Evolutionary conservation across 2,888 invertebrate species (phyloP).

Genomic region (Hypomecis punctinalis): DNA sequence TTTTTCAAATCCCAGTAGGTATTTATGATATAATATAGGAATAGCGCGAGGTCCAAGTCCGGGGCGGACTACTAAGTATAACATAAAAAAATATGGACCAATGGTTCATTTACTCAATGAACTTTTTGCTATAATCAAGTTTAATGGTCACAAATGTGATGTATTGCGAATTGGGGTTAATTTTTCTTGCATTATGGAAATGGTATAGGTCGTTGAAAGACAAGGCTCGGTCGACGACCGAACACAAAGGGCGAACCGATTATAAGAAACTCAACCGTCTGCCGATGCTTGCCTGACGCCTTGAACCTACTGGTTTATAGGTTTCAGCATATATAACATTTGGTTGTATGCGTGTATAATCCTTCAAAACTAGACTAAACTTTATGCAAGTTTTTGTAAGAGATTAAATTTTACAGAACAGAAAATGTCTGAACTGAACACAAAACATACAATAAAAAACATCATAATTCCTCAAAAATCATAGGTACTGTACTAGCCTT

Average conservation of each 20-base stretch:
- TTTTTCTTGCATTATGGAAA: not conserved
- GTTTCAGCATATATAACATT: not conserved
- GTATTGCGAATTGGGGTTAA: not conserved
- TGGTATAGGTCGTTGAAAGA: constrained; percentile 11
- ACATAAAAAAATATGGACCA: not conserved
- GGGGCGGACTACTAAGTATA: too few relatives aligned
- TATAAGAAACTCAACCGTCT: constrained; percentile 3
- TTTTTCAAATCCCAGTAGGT: too few relatives aligned
- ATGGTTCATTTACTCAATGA: not conserved
- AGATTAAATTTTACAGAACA: too few relatives aligned
- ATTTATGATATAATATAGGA: too few relatives aligned
- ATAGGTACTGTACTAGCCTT: too few relatives aligned
- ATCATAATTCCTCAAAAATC: too few relatives aligned
- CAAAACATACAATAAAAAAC: too few relatives aligned
- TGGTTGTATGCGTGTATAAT: too few relatives aligned
- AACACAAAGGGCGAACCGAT: constrained; percentile 10
- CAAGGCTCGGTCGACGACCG: constrained; percentile 12
- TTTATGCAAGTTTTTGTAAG: too few relatives aligned
- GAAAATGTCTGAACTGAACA: too few relatives aligned
- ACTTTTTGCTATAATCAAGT: not conserved
- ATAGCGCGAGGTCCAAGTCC: too few relatives aligned
- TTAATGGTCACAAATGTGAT: not conserved
- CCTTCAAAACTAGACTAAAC: too few relatives aligned
- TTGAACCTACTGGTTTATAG: constrained; percentile 10
- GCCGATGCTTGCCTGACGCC: constrained; percentile 6